phyloP scores from a whole-genome alignment of 2,113 vertebrate species.

The Anas platyrhynchos region DNA sequence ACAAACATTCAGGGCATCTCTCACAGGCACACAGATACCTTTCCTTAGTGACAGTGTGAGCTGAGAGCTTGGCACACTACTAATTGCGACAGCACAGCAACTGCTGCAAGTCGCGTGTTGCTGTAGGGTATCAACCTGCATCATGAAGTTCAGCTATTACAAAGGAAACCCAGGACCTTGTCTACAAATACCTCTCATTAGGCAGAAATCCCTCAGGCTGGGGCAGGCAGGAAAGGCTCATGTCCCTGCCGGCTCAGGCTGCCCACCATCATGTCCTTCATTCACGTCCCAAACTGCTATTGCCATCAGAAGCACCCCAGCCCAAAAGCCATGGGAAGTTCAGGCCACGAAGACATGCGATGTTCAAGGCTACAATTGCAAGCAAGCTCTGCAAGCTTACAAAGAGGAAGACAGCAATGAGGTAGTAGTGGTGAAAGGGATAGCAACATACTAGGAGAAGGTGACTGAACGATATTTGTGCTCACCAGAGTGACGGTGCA shows the following conservation, averaged over 20 bases:
- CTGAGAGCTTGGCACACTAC: neutral
- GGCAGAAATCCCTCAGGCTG: neutral
- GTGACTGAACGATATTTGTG: neutral
- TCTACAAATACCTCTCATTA: neutral
- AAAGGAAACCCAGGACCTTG: neutral
- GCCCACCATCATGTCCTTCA: neutral
- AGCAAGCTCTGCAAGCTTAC: neutral
- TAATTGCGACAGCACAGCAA: neutral
- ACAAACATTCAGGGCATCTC: neutral
- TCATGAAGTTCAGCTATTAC: neutral
- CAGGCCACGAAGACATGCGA: rapidly evolving
- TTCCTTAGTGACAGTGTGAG: neutral
- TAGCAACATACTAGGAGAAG: neutral
- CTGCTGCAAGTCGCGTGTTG: neutral
- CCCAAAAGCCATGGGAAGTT: neutral
- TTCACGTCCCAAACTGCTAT: neutral
- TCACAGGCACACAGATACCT: neutral
- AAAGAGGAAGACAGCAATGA: neutral
- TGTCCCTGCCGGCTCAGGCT: neutral
- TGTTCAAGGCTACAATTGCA: neutral
- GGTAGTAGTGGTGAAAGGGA: neutral
- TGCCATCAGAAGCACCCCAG: neutral
- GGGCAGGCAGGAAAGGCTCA: neutral
- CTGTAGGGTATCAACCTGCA: neutral
- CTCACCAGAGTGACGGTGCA: rapidly evolving